phyloP scores from a whole-genome alignment of 2,797 vertebrate genomes.

The Poecilia picta region DNA sequence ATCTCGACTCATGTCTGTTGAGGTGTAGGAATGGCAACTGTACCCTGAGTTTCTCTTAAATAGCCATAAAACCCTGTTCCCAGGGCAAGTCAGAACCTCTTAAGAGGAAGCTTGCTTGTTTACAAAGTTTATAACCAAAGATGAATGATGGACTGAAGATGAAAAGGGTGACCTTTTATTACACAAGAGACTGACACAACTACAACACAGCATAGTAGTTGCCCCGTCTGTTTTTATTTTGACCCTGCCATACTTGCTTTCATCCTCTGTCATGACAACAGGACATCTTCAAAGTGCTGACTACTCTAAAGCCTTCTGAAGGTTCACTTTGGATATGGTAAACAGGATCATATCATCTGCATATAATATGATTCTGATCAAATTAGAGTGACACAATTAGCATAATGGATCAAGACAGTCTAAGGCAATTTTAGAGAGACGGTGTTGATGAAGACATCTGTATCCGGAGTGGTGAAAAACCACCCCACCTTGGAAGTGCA shows the following conservation, averaged over 20 bases:
- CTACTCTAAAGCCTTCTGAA: not conserved
- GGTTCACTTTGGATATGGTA: not conserved
- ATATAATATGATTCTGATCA: not conserved
- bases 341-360: not conserved
- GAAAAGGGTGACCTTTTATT: not conserved
- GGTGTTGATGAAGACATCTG: not conserved
- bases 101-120: not conserved
- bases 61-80: not conserved
- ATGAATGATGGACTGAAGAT: not conserved
- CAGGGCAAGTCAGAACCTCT: not conserved
- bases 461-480: not conserved
- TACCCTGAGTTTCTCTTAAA: not conserved
- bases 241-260: not conserved
- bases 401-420: not conserved
- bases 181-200: not conserved
- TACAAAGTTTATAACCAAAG: not conserved
- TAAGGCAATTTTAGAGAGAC: not conserved
- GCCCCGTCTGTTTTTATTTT: not conserved
- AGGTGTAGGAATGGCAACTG: not conserved
- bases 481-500: not conserved
- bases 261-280: not conserved
- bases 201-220: not conserved
- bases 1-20: not conserved
- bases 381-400: not conserved
- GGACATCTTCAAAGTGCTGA: not conserved